Percentiles rank a stretch among this genome's conserved stretches.
These are phyloP conservation scores for Chrysina gloriosa DNA, from an alignment of 2,888 invertebrate genomes.

Conservation along the genomic window DNA sequence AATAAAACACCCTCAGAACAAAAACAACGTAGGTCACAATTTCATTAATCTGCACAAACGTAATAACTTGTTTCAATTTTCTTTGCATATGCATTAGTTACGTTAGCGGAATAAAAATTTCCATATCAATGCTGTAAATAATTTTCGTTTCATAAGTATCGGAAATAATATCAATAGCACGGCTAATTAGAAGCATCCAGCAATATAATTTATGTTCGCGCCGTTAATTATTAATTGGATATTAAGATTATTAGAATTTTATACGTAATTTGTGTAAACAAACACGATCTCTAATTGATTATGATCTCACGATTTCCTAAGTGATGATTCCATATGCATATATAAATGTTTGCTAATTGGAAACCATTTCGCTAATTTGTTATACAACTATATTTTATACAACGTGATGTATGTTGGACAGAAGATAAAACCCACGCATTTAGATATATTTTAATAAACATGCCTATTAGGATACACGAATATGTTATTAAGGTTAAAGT, in stretches of 20 bases:
- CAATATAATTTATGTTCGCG: conserved; percentile 3
- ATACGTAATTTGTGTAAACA: neutral
- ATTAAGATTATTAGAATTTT: conserved; percentile 10
- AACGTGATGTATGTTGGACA: neutral
- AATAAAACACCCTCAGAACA: conserved; percentile 13
- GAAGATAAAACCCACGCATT: neutral
- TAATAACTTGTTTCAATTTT: neutral
- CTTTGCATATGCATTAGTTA: conserved; percentile 20
- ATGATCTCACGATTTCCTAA: conserved; percentile 18
- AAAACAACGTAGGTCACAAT: conserved; percentile 17
- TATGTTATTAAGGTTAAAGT: conserved; percentile 5
- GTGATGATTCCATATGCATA: neutral
- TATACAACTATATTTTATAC: neutral
- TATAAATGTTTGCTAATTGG: conserved; percentile 15
- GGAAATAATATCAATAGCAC: neutral
- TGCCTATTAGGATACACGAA: neutral
- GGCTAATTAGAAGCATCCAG: no score
- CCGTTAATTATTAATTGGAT: neutral
- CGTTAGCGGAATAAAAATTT: neutral
- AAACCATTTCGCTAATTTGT: neutral
- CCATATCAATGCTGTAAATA: neutral
- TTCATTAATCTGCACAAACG: neutral
- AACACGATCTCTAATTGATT: conserved; percentile 21
- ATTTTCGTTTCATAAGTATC: neutral
- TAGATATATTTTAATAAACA: neutral